Evolutionary conservation across 2,888 invertebrate genomes (phyloP).

Genomic region (Linnaemya vulpina): DNA sequence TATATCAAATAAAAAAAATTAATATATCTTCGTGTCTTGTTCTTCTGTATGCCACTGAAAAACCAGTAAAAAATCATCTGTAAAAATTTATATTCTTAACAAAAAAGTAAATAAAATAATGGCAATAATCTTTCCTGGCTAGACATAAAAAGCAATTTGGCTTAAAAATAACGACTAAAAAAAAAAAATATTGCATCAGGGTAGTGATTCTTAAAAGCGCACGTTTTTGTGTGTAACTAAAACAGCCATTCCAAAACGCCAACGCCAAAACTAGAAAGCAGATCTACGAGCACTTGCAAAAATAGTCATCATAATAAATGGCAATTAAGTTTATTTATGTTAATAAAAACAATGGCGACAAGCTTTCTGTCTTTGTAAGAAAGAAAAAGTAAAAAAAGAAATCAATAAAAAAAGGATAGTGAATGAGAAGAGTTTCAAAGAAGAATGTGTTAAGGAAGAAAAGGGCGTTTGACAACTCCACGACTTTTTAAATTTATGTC

Average conservation of each 20-base stretch:
- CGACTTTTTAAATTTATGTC: too few relatives aligned
- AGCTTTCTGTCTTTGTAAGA: background rate
- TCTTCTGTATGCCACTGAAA: background rate
- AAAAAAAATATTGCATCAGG: slow-evolving; percentile 45
- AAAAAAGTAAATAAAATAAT: slow-evolving; percentile 20
- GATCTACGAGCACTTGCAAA: background rate
- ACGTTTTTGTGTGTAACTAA: slow-evolving; percentile 18
- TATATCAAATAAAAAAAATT: too few relatives aligned
- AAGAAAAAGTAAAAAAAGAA: background rate
- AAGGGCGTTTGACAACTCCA: too few relatives aligned
- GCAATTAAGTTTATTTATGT: slow-evolving; percentile 43
- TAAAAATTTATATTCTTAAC: slow-evolving; percentile 3
- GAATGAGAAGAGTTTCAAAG: too few relatives aligned
- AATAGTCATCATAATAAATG: slow-evolving; percentile 29
- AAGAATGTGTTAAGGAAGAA: too few relatives aligned
- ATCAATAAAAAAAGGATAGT: too few relatives aligned
- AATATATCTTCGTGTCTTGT: too few relatives aligned
- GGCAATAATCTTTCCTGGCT: slow-evolving; percentile 61
- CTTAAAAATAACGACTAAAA: slow-evolving; percentile 54
- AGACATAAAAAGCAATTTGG: slow-evolving; percentile 60
- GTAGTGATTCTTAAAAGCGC: slow-evolving; percentile 22
- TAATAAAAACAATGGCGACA: slow-evolving; percentile 21
- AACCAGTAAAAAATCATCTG: background rate
- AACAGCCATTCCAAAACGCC: slow-evolving; percentile 13
- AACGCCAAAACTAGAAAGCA: slow-evolving; percentile 17